Conservation (phyloP, 2,888 invertebrate genomes). For the Meliscaeva auricollis region DNA sequence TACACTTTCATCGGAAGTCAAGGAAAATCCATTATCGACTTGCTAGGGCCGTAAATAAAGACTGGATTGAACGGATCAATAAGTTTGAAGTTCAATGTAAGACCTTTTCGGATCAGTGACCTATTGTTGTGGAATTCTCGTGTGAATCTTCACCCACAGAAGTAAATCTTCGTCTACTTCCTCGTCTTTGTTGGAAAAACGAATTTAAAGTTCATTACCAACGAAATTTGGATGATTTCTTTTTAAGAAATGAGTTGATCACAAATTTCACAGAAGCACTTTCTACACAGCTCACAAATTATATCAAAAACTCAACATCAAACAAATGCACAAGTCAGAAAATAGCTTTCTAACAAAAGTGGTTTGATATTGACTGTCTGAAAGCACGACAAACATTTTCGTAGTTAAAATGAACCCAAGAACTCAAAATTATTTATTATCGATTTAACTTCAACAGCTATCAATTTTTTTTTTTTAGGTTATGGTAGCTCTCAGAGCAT, state of each 20-base stretch:
- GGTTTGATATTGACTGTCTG: no score
- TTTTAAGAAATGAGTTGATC: no score
- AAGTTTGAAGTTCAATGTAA: conserved; percentile 1
- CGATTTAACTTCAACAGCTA: no score
- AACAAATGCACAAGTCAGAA: neutral
- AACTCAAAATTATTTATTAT: no score
- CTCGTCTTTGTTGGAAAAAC: neutral
- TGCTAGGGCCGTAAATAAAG: neutral
- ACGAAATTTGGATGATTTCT: neutral
- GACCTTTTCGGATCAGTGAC: neutral
- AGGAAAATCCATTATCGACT: neutral
- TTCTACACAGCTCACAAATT: neutral
- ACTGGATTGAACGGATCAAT: neutral
- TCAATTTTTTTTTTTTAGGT: no score
- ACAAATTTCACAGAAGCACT: neutral
- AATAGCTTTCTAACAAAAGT: no score
- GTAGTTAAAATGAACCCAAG: no score
- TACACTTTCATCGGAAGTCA: neutral
- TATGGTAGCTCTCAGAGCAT: no score
- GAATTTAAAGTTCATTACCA: neutral
- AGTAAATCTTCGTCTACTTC: neutral
- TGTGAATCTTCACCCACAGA: no score
- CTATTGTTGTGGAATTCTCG: neutral
- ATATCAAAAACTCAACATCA: neutral
- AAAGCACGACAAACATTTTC: no score